Evolutionary conservation across 2,888 invertebrate genomes (phyloP), one percentile per base, ranked within the genome.

Genomic region (Oasisia sp.): DNA sequence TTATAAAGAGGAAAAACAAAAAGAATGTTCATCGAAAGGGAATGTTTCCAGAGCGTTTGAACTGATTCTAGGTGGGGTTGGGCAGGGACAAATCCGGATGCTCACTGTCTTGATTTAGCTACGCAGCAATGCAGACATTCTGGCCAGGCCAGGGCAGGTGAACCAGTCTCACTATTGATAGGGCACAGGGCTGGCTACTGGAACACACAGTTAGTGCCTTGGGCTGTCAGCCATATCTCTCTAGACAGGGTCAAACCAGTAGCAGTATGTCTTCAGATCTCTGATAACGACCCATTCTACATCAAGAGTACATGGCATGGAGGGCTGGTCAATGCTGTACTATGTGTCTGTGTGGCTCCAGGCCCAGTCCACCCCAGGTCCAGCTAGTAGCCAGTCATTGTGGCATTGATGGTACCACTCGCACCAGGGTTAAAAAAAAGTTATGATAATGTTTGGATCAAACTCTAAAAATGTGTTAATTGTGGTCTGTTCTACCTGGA

Each of bases 211-310:
- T 27, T n/a, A 27, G 27, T 74, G 74, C 74, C 74, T 74, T 27
- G n/a, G 74, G 74, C 27, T 7, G n/a, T 74, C 74, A 27, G 74
- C 4, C 74, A 74, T 74, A 74, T 74, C 74, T 74, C 74, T 74
- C 74, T 7, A 74, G 74, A 27, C 74, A 74, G 74, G 74, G 74
- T 74, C 74, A 74, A 74, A 74, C 74, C 74, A 74, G 74, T 74
- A 74, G 74, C 74, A 74, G 74, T 74, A 74, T 74, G 74, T 74
- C 74, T 74, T 74, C 27, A 74, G 74, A 74, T 74, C n/a, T 74
- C 74, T 74, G 74, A 27, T 74, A 74, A 74, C 19, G 56, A 56
- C 27, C 74, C n/a, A 74, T 74, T 74, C 74, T 74, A 7, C n/a
- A n/a, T n/a, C n/a, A n/a, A n/a, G n/a, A n/a, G n/a, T n/a, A n/a